Conservation (phyloP, 1,140 invertebrate species). For the Tetragonula clypearis region DNA sequence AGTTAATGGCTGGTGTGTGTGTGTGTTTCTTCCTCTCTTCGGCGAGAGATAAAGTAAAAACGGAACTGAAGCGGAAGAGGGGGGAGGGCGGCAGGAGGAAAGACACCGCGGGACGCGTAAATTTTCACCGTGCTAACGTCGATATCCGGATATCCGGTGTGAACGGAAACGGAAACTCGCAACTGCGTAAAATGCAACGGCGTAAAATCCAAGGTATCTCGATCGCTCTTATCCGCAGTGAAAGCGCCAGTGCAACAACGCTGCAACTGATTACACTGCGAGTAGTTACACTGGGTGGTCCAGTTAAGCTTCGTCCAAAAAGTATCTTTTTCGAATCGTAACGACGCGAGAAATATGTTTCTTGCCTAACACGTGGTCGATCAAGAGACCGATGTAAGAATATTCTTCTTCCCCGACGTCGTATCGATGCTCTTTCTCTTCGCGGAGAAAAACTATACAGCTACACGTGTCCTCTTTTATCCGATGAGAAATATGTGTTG, state of each 20-base stretch:
- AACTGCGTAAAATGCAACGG: slow-evolving; percentile 9
- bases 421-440: no score
- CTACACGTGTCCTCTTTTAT: no score
- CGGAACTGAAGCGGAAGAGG: neutral
- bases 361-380: no score
- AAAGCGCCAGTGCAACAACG: neutral
- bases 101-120: neutral
- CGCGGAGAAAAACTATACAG: no score
- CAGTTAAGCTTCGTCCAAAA: no score
- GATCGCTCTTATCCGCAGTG: neutral
- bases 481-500: no score
- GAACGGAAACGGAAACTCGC: slow-evolving; percentile 27
- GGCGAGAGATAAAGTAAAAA: neutral
- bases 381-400: no score
- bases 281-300: no score
- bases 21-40: neutral
- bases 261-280: neutral
- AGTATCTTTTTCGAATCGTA: neutral
- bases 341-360: no score
- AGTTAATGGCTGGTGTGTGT: slow-evolving; percentile 55
- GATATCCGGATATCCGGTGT: slow-evolving; percentile 37
- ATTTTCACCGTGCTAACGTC: slow-evolving; percentile 20
- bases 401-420: no score
- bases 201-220: neutral
- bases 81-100: neutral